Base-by-base conservation (phyloP, 2,888 invertebrate genomes). In the Rhyacophila evoluta region DNA sequence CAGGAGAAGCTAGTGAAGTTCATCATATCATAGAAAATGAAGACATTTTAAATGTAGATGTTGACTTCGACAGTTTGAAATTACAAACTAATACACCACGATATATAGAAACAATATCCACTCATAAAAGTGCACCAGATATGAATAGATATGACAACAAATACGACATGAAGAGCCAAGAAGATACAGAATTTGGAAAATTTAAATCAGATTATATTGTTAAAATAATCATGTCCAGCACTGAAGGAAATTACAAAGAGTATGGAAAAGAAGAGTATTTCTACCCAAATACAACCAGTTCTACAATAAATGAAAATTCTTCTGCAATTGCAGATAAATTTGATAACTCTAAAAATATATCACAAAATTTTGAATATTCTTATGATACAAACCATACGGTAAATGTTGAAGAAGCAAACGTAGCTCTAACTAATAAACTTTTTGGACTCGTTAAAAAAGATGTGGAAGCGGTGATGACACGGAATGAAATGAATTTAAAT, bases 401-500 rank as follows among this genome's bases (percentile, higher is more conserved):
- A 8, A 19, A 55, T 10, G 0, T 55, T 8, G 10, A 55, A 19
- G 55, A 55, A 19, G 19, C 55, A 55, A 10, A 55, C 10, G 10
- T 55, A 25, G 19, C 25, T 8, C 10, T 55, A 2, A 55, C 55
- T 25, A 8, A 55, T 55, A 25, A 25, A 55, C 19, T 55, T 19
- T 69, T 29, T 33, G 12, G 28, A n/a, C 69, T 69, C n/a, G 28
- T 69, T 28, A 69, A 69, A 69, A 69, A 10, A 37, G 38, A 38
- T 27, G 36, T 72, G 10, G 72, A 72, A 37, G 37, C 8, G n/a
- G 3, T n/a, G 15, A 72, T 19, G 15, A 37, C 12, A 12, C 1
- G n/a, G 12, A 15, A 72, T 19, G 27, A 72, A 37, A 12, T 37
- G 33, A 72, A 75, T 39, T 38, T 74, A 10, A 74, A 70, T 68